A percentile compares a stretch with the other conserved stretches of the same genome.
Evolutionary conservation across 2,888 invertebrate genomes (phyloP).

Genomic region (Philereme transversata): DNA sequence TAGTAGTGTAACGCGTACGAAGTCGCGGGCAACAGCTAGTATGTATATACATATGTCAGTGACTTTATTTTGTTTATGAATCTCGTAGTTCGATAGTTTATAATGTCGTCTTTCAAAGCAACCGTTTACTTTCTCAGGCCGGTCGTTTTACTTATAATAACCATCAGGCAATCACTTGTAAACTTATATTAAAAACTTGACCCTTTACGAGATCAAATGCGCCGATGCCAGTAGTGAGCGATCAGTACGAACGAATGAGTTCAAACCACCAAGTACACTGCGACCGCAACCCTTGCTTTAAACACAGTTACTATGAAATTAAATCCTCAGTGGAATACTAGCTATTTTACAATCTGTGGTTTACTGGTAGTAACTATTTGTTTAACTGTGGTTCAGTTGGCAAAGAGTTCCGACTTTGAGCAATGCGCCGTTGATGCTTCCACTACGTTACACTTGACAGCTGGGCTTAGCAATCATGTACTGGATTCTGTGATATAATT

Average conservation of each 20-base stretch:
- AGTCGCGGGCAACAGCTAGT: no score
- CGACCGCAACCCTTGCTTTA: constrained; percentile 22
- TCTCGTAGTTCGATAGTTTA: no score
- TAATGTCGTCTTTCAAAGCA: background rate
- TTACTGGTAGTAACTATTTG: constrained; percentile 5
- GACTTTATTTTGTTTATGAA: no score
- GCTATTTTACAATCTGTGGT: constrained; percentile 8
- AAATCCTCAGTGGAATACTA: constrained; percentile 11
- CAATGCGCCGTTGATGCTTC: constrained; percentile 26
- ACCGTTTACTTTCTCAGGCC: constrained; percentile 21
- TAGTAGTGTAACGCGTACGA: no score
- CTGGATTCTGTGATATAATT: constrained; percentile 19
- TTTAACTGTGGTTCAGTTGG: constrained; percentile 21
- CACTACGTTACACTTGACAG: constrained; percentile 40
- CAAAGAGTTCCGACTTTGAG: constrained; percentile 33
- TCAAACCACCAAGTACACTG: constrained; percentile 27
- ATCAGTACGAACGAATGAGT: constrained; percentile 26
- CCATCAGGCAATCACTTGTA: constrained; percentile 27
- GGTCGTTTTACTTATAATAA: constrained; percentile 22
- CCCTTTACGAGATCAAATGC: constrained; percentile 24
- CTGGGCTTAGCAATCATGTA: constrained; percentile 29
- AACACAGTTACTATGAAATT: constrained; percentile 11
- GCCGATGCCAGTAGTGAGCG: constrained; percentile 26
- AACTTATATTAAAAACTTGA: constrained; percentile 30
- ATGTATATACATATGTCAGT: no score